Evolutionary conservation across 1,140 invertebrate genomes (phyloP).

Genomic region (Leptopilina boulardi): DNA sequence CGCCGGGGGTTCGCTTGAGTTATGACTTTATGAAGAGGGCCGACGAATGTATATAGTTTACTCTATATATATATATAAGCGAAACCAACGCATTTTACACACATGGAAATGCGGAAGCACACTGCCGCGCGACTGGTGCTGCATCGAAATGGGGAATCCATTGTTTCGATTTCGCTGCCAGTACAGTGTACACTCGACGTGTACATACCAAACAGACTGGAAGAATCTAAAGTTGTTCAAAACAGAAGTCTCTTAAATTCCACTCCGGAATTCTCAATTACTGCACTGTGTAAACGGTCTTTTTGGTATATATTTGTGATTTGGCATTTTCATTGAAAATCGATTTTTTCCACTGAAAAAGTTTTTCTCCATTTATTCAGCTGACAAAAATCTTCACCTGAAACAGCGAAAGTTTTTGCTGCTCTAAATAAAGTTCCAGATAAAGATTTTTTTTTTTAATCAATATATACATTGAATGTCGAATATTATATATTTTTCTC

Average conservation of each 20-base stretch:
- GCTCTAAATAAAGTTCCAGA: too few relatives aligned
- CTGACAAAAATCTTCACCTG: too few relatives aligned
- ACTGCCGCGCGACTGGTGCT: not conserved
- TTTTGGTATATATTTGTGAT: too few relatives aligned
- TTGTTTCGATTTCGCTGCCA: conserved; percentile 19
- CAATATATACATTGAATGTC: too few relatives aligned
- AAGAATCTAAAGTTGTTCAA: conserved; percentile 26
- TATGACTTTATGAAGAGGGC: conserved; percentile 74
- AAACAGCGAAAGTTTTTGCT: too few relatives aligned
- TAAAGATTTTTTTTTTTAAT: too few relatives aligned
- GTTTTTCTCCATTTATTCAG: too few relatives aligned
- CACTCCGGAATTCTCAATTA: conserved; percentile 19
- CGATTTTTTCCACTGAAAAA: not conserved
- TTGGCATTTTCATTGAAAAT: not conserved
- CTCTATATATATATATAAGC: too few relatives aligned
- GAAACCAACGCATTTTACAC: conserved; percentile 56
- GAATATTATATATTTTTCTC: too few relatives aligned
- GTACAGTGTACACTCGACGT: not conserved
- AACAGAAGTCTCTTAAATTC: conserved; percentile 26
- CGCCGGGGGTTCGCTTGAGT: conserved; percentile 67
- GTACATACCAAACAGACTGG: conserved; percentile 9
- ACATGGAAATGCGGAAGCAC: conserved; percentile 48
- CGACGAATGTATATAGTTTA: too few relatives aligned
- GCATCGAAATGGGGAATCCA: conserved; percentile 15
- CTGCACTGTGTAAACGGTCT: not conserved